phyloP scores from a whole-genome alignment of 2,888 invertebrate genomes.

The Hemicrepidius hirtus region DNA sequence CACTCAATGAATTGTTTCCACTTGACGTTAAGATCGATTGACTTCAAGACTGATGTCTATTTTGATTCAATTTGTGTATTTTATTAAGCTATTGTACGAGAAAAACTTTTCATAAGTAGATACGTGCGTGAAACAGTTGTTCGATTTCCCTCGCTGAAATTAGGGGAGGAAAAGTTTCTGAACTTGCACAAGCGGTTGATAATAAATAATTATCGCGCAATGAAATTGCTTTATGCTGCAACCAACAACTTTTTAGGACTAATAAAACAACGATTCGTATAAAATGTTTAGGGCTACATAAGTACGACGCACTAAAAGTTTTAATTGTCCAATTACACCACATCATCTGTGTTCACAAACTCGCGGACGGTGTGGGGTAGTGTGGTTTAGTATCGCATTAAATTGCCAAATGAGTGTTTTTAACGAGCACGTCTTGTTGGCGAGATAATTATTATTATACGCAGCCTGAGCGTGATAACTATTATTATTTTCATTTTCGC shows the following conservation, averaged over 20 bases:
- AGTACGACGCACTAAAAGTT: slow-evolving; percentile 41
- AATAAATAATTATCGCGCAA: slow-evolving; percentile 29
- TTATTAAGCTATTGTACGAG: slow-evolving; percentile 10
- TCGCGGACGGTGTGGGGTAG: slow-evolving; percentile 30
- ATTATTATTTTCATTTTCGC: slow-evolving; percentile 42
- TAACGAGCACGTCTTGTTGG: slow-evolving; percentile 45
- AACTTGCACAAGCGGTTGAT: not conserved
- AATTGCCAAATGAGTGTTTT: slow-evolving; percentile 49
- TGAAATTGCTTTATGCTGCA: slow-evolving; percentile 12
- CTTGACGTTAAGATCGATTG: slow-evolving; percentile 46
- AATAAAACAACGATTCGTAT: slow-evolving; percentile 38
- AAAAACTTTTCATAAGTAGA: not conserved
- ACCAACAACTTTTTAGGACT: slow-evolving; percentile 33
- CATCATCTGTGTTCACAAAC: slow-evolving; percentile 44
- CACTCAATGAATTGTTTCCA: slow-evolving; percentile 43
- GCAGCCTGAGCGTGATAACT: slow-evolving; percentile 41
- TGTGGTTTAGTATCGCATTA: slow-evolving; percentile 44
- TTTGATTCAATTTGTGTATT: slow-evolving; percentile 41
- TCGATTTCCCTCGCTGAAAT: slow-evolving; percentile 2
- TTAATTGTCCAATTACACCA: slow-evolving; percentile 48
- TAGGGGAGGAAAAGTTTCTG: slow-evolving; percentile 1
- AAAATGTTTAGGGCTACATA: slow-evolving; percentile 40
- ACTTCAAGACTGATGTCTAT: slow-evolving; percentile 43
- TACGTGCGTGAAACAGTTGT: not conserved
- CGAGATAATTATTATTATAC: slow-evolving; percentile 43